phyloP scores from a whole-genome alignment of 2,888 invertebrate species.

The Stenodera caucasica region DNA sequence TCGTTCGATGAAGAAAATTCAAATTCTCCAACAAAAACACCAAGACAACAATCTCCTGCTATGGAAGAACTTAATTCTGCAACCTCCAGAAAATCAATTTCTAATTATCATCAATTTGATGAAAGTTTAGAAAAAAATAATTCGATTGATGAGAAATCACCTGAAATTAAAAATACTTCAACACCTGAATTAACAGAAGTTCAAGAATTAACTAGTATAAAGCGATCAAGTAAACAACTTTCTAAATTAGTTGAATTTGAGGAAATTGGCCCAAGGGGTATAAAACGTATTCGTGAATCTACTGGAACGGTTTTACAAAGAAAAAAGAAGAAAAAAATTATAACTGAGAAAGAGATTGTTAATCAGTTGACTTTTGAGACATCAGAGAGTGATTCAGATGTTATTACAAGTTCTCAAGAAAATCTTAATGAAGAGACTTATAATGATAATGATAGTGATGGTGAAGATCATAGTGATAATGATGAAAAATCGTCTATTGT shows the following conservation, averaged over 20 bases:
- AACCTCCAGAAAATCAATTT: background rate
- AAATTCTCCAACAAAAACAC: background rate
- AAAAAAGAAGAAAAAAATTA: background rate
- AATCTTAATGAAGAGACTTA: background rate
- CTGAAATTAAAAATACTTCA: background rate
- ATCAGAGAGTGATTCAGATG: background rate
- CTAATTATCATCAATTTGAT: background rate
- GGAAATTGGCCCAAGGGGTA: constrained; percentile 5
- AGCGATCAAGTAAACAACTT: background rate
- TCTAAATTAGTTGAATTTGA: constrained; percentile 3
- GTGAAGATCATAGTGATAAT: background rate
- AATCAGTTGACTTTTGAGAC: background rate
- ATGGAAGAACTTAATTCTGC: no score
- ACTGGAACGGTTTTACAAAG: constrained; percentile 43
- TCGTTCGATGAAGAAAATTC: background rate
- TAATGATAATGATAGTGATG: background rate
- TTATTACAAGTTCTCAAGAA: background rate
- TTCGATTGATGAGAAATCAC: background rate
- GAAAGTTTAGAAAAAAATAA: background rate
- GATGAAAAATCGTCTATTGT: background rate
- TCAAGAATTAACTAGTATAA: background rate
- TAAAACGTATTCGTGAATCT: constrained; percentile 35
- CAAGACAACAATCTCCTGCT: no score
- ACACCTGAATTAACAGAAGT: background rate
- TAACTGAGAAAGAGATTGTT: background rate